These are phyloP conservation scores for Kryptolebias marmoratus DNA, from an alignment of 2,113 vertebrate genomes.

Conservation along the genomic window DNA sequence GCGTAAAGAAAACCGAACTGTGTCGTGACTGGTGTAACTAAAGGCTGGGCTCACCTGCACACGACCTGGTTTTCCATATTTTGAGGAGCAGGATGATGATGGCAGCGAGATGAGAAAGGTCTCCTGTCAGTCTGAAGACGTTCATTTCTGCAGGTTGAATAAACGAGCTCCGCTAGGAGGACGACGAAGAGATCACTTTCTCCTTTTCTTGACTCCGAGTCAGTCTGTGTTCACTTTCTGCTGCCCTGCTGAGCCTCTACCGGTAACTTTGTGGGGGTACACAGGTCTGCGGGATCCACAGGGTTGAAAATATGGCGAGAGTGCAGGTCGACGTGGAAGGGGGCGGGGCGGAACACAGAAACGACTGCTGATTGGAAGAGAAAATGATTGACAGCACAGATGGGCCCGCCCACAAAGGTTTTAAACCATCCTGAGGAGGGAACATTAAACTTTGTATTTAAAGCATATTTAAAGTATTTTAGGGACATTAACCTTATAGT, in stretches of 20 bases:
- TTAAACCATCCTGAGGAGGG: background rate
- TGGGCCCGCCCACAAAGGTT: slow-evolving; percentile 20
- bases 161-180: background rate
- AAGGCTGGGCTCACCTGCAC: slow-evolving; percentile 85
- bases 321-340: slow-evolving; percentile 81
- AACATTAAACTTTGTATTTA: background rate
- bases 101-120: slow-evolving; percentile 94
- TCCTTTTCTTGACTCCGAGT: background rate
- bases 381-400: slow-evolving; percentile 16
- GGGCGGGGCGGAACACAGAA: slow-evolving; percentile 46
- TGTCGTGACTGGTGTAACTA: background rate
- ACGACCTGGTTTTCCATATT: slow-evolving; percentile 97
- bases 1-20: rapidly evolving
- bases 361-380: slow-evolving; percentile 46
- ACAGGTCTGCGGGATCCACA: slow-evolving; percentile 21
- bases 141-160: slow-evolving; percentile 82
- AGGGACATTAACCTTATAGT: too few species aligned
- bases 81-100: slow-evolving; percentile 97
- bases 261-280: slow-evolving; percentile 11
- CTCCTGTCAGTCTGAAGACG: slow-evolving; percentile 91
- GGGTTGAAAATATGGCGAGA: slow-evolving; percentile 74
- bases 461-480: too few species aligned
- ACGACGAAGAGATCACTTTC: background rate
- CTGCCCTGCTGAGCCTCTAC: background rate
- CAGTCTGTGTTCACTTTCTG: background rate